phyloP scores from a whole-genome alignment of 1,140 invertebrate genomes.

The Lethocerus indicus region DNA sequence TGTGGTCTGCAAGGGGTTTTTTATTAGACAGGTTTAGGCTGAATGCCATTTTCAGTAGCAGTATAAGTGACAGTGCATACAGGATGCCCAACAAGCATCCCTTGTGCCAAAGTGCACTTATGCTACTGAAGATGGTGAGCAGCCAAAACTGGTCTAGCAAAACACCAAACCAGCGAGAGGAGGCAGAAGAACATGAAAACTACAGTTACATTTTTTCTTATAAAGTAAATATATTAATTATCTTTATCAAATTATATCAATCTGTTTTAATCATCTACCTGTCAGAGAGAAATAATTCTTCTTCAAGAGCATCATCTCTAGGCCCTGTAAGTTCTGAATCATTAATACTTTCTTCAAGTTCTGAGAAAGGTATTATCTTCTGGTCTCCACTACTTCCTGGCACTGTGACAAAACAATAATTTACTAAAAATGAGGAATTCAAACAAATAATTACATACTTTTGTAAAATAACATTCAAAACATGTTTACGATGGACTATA shows the following conservation, averaged over 20 bases:
- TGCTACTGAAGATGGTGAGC: too few species aligned
- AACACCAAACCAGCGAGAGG: too few species aligned
- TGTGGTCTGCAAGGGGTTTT: too few species aligned
- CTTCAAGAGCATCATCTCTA: conserved; percentile 55
- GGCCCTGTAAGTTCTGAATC: conserved; percentile 66
- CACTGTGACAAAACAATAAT: conserved; percentile 8
- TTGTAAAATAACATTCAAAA: not conserved
- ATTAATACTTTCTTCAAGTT: conserved; percentile 78
- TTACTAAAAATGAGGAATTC: not conserved
- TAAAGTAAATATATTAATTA: too few species aligned
- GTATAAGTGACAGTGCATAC: too few species aligned
- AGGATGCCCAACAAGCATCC: too few species aligned
- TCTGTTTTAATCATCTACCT: conserved; percentile 26
- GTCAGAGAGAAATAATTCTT: conserved; percentile 47
- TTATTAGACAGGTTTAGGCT: too few species aligned
- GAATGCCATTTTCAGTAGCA: too few species aligned
- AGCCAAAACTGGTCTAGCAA: too few species aligned
- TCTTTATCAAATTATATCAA: not conserved
- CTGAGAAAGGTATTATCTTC: conserved; percentile 45
- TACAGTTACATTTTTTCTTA: not conserved
- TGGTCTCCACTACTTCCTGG: conserved; percentile 11
- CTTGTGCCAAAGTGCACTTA: too few species aligned
- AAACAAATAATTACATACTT: too few species aligned
- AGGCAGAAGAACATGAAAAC: too few species aligned
- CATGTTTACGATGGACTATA: not conserved